A percentile compares a stretch with the other conserved stretches of the same genome.
phyloP scores from a whole-genome alignment of 2,113 vertebrate species.

The Alligator sinensis region DNA sequence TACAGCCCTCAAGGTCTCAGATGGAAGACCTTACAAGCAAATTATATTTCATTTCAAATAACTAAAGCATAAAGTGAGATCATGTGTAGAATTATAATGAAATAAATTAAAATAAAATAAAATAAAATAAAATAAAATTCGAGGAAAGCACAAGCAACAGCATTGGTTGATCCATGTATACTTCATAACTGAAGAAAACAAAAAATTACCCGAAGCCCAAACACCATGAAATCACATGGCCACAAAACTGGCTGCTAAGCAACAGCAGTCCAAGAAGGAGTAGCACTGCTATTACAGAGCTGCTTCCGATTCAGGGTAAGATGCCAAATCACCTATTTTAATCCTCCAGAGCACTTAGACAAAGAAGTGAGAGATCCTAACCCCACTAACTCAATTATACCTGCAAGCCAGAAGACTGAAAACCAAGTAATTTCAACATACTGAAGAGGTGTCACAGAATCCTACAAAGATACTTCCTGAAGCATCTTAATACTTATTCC shows the following conservation, averaged over 20 bases:
- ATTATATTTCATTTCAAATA: not conserved
- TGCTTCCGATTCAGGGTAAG: slow-evolving; percentile 15
- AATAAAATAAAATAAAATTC: not conserved
- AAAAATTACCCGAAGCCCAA: not conserved
- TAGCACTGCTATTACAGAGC: slow-evolving; percentile 7
- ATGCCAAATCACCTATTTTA: not conserved
- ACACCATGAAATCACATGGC: slow-evolving; percentile 9
- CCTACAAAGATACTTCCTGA: not conserved
- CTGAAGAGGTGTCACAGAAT: not conserved
- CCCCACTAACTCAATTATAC: not conserved
- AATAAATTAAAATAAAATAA: not conserved
- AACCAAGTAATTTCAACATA: not conserved
- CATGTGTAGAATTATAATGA: not conserved
- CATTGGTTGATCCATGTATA: not conserved
- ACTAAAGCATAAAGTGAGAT: not conserved
- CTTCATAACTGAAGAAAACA: not conserved
- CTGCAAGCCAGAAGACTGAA: not conserved
- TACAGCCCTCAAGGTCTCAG: not conserved
- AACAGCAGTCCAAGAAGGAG: not conserved
- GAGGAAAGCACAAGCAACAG: not conserved
- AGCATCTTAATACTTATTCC: not conserved
- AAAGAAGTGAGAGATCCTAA: not conserved
- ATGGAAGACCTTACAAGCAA: not conserved
- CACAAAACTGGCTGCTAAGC: slow-evolving; percentile 15
- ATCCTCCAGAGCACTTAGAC: not conserved